phyloP scores from a whole-genome alignment of 1,140 invertebrate genomes.

The Zaprionus lachaisei region DNA sequence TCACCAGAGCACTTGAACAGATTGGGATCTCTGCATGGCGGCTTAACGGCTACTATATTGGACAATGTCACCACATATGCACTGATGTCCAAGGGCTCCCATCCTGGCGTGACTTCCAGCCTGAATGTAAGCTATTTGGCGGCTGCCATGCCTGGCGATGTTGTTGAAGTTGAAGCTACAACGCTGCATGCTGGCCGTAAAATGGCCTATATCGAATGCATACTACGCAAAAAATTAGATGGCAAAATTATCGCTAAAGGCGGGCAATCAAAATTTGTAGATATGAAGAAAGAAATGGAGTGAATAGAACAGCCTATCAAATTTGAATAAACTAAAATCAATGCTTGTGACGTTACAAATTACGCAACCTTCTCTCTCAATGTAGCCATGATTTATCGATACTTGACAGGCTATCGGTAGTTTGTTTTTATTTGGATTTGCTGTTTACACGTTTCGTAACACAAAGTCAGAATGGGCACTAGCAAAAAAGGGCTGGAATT shows the following conservation, averaged over 20 bases:
- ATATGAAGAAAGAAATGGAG: conserved; percentile 31
- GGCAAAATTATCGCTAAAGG: conserved; percentile 91
- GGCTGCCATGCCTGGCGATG: conserved; percentile 90
- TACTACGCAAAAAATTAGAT: conserved; percentile 89
- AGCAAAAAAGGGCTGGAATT: conserved; percentile 74
- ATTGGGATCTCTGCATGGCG: conserved; percentile 92
- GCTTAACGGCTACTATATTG: conserved; percentile 92
- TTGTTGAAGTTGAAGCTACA: conserved; percentile 91
- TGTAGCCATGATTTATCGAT: conserved; percentile 28
- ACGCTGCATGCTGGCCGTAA: conserved; percentile 91
- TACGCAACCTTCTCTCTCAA: background rate
- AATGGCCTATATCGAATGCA: conserved; percentile 92
- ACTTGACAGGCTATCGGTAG: conserved; percentile 2
- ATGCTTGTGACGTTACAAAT: background rate
- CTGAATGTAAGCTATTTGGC: conserved; percentile 90
- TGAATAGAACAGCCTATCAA: background rate
- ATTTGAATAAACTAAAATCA: background rate
- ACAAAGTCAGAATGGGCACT: conserved; percentile 59
- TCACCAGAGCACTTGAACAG: conserved; percentile 91
- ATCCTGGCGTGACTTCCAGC: conserved; percentile 90
- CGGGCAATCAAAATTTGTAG: conserved; percentile 92
- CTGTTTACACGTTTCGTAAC: conserved; percentile 36
- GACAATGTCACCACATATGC: conserved; percentile 93
- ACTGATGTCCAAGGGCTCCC: conserved; percentile 88
- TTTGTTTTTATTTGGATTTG: conserved; percentile 29